These are phyloP conservation scores for Anarrhichthys ocellatus DNA, from an alignment of 2,113 vertebrate genomes.

Conservation along the genomic window DNA sequence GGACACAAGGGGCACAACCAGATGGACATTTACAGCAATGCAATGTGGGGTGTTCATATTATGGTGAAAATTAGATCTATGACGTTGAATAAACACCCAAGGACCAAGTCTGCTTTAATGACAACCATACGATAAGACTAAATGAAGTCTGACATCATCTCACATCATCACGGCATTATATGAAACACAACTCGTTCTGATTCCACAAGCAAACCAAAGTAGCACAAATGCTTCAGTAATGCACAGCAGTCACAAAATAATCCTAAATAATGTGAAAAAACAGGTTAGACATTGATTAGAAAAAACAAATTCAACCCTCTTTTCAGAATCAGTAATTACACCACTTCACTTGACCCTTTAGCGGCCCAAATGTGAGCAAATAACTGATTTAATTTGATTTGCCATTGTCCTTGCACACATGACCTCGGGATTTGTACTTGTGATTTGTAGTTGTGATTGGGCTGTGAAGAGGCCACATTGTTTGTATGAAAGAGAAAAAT, in stretches of 20 bases:
- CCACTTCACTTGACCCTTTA: neutral
- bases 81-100: neutral
- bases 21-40: neutral
- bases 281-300: neutral
- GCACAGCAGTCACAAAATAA: neutral
- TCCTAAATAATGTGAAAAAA: neutral
- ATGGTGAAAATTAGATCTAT: neutral
- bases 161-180: too few relatives aligned
- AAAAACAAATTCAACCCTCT: neutral
- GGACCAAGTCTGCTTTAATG: neutral
- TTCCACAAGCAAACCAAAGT: neutral
- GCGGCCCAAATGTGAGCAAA: conserved; percentile 14
- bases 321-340: neutral
- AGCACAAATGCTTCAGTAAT: neutral
- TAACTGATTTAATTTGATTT: conserved; percentile 20
- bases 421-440: conserved; percentile 12
- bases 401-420: conserved; percentile 1
- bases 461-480: conserved; percentile 15
- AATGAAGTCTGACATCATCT: too few relatives aligned
- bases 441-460: conserved; percentile 21
- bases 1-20: neutral
- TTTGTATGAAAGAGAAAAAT: conserved; percentile 32
- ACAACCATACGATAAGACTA: too few relatives aligned
- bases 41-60: neutral
- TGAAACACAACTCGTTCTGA: neutral